Evolutionary conservation across 2,797 vertebrate species (phyloP).

Genomic region (Clarias fuscus): DNA sequence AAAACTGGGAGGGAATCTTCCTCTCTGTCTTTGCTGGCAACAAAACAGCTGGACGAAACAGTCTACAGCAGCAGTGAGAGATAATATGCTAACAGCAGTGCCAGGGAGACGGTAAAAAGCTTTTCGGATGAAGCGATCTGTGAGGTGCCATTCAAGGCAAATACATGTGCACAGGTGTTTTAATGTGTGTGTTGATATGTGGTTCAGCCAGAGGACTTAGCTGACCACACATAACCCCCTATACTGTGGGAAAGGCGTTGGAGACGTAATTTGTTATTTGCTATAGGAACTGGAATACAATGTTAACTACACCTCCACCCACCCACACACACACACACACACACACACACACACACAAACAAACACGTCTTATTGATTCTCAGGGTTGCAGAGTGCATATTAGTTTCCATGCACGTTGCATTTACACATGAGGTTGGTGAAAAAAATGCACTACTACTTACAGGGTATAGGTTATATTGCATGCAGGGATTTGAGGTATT

Average conservation of each 20-base stretch:
- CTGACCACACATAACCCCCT: conserved; percentile 7
- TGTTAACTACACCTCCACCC: conserved; percentile 35
- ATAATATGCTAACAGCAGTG: conserved; percentile 10
- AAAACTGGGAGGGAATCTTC: conserved; percentile 39
- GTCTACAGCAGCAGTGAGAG: neutral
- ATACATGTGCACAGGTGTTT: neutral
- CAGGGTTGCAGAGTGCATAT: neutral
- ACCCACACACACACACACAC: neutral
- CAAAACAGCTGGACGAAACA: conserved; percentile 12
- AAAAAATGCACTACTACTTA: neutral
- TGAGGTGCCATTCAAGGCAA: neutral
- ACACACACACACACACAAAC: neutral
- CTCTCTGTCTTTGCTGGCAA: conserved; percentile 15
- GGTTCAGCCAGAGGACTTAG: conserved; percentile 19
- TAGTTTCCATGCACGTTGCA: neutral
- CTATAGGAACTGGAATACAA: conserved; percentile 61
- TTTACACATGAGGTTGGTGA: neutral
- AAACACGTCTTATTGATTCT: neutral
- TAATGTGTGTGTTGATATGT: neutral
- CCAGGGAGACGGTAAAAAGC: neutral
- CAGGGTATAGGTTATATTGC: neutral
- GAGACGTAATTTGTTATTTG: conserved; percentile 54
- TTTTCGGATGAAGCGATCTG: neutral
- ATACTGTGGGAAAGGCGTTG: conserved; percentile 26
- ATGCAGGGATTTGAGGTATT: neutral